Evolutionary conservation across 2,797 vertebrate genomes (phyloP), one percentile per base, ranked within the genome.

Genomic region (Spizella passerina): DNA sequence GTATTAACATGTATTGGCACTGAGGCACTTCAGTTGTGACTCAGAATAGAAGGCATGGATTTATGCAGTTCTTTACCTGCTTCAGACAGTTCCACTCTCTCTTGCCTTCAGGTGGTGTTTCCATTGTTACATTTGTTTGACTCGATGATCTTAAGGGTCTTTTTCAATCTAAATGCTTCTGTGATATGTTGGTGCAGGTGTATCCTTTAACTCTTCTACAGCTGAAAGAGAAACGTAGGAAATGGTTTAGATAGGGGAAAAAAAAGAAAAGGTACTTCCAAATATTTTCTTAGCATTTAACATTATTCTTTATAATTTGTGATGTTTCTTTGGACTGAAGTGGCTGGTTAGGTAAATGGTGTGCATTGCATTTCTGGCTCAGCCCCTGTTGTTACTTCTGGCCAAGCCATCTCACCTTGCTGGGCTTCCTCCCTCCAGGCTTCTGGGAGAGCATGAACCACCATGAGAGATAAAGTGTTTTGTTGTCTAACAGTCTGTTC

Each of bases 211-310:
- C 7, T 46, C 34, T 68, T 12, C 27, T 34, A n/a, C 27, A 59
- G 27, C 38, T 55, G 16, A 72, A 90, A 68, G 27, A 68, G 21
- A 50, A 43, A 8, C 2, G 2, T 22, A 24, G 57, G 34, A 87
- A 79, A 52, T 8, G 0, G 6, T 38, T 71, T 68, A 56, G 15
- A 17, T 10, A 12, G 7, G 2, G n/a, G 47, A 59, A 63, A 61
- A 0, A n/a, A 0, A 22, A 44, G 23, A 68, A 24, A 27, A 55
- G 0, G 1, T 2, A 52, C 15, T 4, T 10, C 1, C 4, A 10
- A 12, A 10, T 41, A 59, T 64, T 73, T 92, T 83, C 12, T 15
- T 66, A 55, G 32, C 21, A 34, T 83, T 84, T 49, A 52, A 3
- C 19, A 27, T 63, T 63, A 39, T 46, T 36, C 3, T 69, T 59